phyloP scores from a whole-genome alignment of 2,888 invertebrate genomes.

The Stenurella melanura region DNA sequence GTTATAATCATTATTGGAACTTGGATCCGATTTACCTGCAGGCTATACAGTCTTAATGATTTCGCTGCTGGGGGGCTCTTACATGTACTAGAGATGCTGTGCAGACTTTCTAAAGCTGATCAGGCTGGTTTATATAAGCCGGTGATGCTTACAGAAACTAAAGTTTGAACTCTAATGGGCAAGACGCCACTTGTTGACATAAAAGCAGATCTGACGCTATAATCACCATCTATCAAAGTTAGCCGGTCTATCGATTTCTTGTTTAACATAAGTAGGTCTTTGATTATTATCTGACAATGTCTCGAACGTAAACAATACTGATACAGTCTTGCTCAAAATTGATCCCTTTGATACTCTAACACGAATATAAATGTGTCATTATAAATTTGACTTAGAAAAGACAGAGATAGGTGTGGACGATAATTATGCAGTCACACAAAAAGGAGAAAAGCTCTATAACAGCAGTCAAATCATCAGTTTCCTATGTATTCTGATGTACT shows the following conservation, averaged over 20 bases:
- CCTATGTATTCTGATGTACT: too few relatives aligned
- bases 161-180: constrained; percentile 41
- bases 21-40: constrained; percentile 44
- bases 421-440: too few relatives aligned
- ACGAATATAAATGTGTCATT: too few relatives aligned
- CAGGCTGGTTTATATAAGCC: constrained; percentile 41
- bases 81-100: constrained; percentile 33
- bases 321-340: neutral
- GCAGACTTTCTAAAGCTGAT: constrained; percentile 37
- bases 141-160: constrained; percentile 37
- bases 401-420: too few relatives aligned
- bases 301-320: neutral
- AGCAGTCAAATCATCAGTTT: too few relatives aligned
- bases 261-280: constrained; percentile 38
- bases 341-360: too few relatives aligned
- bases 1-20: constrained; percentile 52
- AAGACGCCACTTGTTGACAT: constrained; percentile 43
- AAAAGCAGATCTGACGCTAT: constrained; percentile 36
- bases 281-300: constrained; percentile 7
- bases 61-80: constrained; percentile 30
- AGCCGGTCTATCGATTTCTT: constrained; percentile 32
- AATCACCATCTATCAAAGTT: constrained; percentile 40
- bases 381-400: too few relatives aligned
- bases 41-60: constrained; percentile 41
- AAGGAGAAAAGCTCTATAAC: too few relatives aligned